These are phyloP conservation scores for Spea hammondii DNA, from an alignment of 2,797 vertebrate species.

Conservation along the genomic window DNA sequence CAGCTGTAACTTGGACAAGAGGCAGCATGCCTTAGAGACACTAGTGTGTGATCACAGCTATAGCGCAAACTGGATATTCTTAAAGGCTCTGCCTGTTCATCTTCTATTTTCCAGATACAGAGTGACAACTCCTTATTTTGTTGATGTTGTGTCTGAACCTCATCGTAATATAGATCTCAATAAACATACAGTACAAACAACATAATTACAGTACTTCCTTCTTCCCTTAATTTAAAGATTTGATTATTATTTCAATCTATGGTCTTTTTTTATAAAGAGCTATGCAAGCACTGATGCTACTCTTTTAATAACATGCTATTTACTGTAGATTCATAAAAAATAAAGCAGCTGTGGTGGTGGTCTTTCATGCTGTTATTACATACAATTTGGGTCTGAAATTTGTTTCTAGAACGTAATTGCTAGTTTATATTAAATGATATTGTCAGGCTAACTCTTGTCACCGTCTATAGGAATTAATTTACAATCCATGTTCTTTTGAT, in stretches of 20 bases:
- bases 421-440: too few relatives aligned
- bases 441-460: too few relatives aligned
- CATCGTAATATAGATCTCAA: constrained; percentile 25
- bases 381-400: too few relatives aligned
- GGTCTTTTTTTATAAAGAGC: too few relatives aligned
- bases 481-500: too few relatives aligned
- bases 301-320: too few relatives aligned
- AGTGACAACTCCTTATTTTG: constrained; percentile 58
- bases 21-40: constrained; percentile 63
- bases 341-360: too few relatives aligned
- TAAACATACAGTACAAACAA: constrained; percentile 2
- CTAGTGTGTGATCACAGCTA: constrained; percentile 59
- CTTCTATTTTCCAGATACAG: constrained; percentile 57
- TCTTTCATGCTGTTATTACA: too few relatives aligned
- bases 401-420: too few relatives aligned
- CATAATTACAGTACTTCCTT: neutral
- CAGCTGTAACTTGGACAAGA: constrained; percentile 59
- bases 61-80: constrained; percentile 59
- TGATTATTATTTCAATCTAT: neutral
- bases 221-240: neutral
- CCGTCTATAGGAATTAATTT: too few relatives aligned
- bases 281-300: too few relatives aligned
- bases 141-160: constrained; percentile 29
- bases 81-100: constrained; percentile 54
- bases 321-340: too few relatives aligned